Conservation (phyloP, 2,797 vertebrate genomes). For the Acipenser transmontanus region DNA sequence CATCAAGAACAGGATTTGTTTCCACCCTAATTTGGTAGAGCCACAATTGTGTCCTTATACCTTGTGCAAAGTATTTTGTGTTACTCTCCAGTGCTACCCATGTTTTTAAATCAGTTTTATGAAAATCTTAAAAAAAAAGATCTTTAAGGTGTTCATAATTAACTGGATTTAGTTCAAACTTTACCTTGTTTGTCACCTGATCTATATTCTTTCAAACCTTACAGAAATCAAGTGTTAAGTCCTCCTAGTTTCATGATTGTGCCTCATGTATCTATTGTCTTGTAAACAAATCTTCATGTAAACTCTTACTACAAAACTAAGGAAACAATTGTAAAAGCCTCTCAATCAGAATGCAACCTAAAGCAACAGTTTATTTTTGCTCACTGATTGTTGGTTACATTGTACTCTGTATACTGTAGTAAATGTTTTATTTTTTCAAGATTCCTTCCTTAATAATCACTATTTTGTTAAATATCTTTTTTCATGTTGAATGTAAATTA, state of each 20-base stretch:
- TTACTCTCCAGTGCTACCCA: conserved; percentile 77
- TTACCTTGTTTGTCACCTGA: conserved; percentile 35
- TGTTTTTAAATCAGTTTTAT: conserved; percentile 44
- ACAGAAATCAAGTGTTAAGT: conserved; percentile 42
- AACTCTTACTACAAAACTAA: conserved; percentile 50
- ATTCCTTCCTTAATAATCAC: conserved; percentile 24
- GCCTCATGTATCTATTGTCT: conserved; percentile 52
- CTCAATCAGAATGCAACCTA: conserved; percentile 45
- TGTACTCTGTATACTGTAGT: conserved; percentile 28
- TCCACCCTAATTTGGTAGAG: conserved; percentile 25
- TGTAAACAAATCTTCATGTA: conserved; percentile 47
- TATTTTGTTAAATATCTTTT: not conserved
- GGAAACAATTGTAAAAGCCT: conserved; percentile 57
- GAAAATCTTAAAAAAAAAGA: conserved; percentile 31
- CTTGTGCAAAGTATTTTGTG: conserved; percentile 79
- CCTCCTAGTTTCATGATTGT: conserved; percentile 46
- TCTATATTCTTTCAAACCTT: conserved; percentile 31
- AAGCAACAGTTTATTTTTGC: conserved; percentile 42
- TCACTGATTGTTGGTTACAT: conserved; percentile 47
- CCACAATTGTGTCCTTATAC: conserved; percentile 44
- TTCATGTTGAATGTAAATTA: conserved; percentile 20
- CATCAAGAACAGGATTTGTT: conserved; percentile 22
- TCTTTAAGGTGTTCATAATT: conserved; percentile 33
- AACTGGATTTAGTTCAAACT: conserved; percentile 24
- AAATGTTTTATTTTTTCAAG: conserved; percentile 32